Evolutionary conservation across 2,888 invertebrate species (phyloP).

Genomic region (Apomyelois bistriatella): DNA sequence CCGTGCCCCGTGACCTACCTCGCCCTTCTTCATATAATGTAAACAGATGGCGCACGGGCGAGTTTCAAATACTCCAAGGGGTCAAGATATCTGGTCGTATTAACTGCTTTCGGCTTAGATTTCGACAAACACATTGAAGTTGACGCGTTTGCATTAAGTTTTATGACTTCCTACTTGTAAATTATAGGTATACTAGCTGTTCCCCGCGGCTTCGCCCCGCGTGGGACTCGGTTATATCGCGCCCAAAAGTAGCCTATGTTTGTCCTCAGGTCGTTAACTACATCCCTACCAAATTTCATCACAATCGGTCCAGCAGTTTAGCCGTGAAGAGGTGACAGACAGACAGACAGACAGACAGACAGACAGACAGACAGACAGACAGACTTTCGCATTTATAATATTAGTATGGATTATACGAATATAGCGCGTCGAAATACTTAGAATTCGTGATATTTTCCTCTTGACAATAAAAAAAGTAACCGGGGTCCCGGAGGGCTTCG

Average conservation of each 20-base stretch:
- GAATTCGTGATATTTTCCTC: constrained; percentile 49
- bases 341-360: no score
- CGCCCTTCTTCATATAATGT: constrained; percentile 21
- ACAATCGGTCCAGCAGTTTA: no score
- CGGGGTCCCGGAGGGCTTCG: constrained; percentile 34
- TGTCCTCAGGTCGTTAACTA: no score
- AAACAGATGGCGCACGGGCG: constrained; percentile 28
- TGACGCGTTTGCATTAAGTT: constrained; percentile 70
- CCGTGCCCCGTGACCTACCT: constrained; percentile 40
- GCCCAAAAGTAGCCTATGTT: no score
- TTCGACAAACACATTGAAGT: constrained; percentile 64
- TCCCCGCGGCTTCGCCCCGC: no score
- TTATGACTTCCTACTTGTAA: constrained; percentile 71
- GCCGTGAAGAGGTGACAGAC: no score
- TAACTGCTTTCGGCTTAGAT: constrained; percentile 50
- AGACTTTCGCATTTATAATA: no score
- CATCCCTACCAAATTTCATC: no score
- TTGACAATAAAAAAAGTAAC: constrained; percentile 54
- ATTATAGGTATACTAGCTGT: constrained; percentile 68
- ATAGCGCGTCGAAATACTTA: constrained; percentile 21
- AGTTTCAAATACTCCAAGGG: constrained; percentile 27
- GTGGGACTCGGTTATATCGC: no score
- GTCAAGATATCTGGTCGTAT: constrained; percentile 46
- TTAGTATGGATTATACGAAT: no score
- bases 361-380: no score